Percentiles rank a stretch among this genome's conserved stretches.
Evolutionary conservation across 2,797 vertebrate species (phyloP).

Genomic region (Hybognathus amarus): DNA sequence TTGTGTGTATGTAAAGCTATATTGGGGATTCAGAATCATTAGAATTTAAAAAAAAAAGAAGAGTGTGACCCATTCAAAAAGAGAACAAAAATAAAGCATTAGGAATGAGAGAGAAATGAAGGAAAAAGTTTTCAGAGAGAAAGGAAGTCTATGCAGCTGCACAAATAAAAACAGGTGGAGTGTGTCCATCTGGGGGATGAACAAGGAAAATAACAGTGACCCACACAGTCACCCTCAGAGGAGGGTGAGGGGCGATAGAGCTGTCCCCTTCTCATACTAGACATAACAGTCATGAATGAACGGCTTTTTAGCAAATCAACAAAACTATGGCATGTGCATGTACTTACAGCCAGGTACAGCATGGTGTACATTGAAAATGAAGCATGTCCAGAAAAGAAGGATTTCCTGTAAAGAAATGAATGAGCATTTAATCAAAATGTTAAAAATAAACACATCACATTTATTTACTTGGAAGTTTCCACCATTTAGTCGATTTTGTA

Average conservation of each 20-base stretch:
- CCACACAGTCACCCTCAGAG: conserved; percentile 46
- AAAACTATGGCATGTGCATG: conserved; percentile 13
- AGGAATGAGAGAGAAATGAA: conserved; percentile 33
- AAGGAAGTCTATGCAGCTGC: conserved; percentile 69
- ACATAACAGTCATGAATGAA: conserved; percentile 7
- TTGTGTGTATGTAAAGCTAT: conserved; percentile 21
- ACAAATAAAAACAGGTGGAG: conserved; percentile 68
- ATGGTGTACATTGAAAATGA: conserved; percentile 98
- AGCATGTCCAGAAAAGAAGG: conserved; percentile 97
- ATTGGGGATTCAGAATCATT: conserved; percentile 10
- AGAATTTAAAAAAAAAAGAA: not conserved
- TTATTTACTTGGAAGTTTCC: not conserved
- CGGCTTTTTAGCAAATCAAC: not conserved
- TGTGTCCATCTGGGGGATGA: conserved; percentile 57
- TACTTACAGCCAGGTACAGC: conserved; percentile 98
- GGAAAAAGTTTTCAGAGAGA: conserved; percentile 34
- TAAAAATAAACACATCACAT: not conserved
- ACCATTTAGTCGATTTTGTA: not conserved
- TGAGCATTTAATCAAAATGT: conserved; percentile 9
- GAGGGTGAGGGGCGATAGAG: conserved; percentile 21
- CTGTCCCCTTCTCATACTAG: not conserved
- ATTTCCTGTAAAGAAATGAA: conserved; percentile 81
- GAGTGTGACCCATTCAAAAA: not conserved
- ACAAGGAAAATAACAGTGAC: conserved; percentile 53
- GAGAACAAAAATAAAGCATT: conserved; percentile 22